These are phyloP conservation scores for Limnephilus rhombicus DNA, from an alignment of 2,888 invertebrate genomes.

Conservation along the genomic window DNA sequence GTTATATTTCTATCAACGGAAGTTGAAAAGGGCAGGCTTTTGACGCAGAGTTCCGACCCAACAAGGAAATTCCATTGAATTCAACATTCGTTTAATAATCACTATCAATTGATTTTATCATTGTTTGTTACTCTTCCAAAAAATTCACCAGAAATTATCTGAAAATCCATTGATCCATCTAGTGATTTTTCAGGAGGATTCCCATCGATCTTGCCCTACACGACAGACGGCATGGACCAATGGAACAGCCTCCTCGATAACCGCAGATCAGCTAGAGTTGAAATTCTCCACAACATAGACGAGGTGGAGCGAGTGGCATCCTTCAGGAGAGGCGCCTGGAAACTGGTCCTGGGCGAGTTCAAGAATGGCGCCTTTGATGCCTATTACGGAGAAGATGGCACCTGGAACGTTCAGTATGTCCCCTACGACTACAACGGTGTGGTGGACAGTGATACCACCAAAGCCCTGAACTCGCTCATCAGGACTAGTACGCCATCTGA, in stretches of 20 bases:
- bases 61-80: too few species aligned
- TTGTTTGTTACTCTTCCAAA: too few species aligned
- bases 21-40: too few species aligned
- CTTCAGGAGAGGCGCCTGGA: slow-evolving; percentile 72
- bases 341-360: slow-evolving; percentile 75
- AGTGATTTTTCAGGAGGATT: slow-evolving; percentile 58
- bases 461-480: slow-evolving; percentile 70
- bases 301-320: slow-evolving; percentile 73
- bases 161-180: too few species aligned
- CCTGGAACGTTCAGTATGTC: slow-evolving; percentile 70
- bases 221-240: slow-evolving; percentile 76
- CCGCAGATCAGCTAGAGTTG: slow-evolving; percentile 75
- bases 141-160: too few species aligned
- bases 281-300: slow-evolving; percentile 85
- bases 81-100: too few species aligned
- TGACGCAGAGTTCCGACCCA: too few species aligned
- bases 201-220: slow-evolving; percentile 70
- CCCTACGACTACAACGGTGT: slow-evolving; percentile 73
- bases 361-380: slow-evolving; percentile 68
- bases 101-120: too few species aligned
- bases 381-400: slow-evolving; percentile 73
- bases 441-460: slow-evolving; percentile 71
- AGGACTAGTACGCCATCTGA: slow-evolving; percentile 71
- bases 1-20: too few species aligned
- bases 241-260: slow-evolving; percentile 68